phyloP scores from a whole-genome alignment of 2,888 invertebrate genomes.

The Empis stercorea region DNA sequence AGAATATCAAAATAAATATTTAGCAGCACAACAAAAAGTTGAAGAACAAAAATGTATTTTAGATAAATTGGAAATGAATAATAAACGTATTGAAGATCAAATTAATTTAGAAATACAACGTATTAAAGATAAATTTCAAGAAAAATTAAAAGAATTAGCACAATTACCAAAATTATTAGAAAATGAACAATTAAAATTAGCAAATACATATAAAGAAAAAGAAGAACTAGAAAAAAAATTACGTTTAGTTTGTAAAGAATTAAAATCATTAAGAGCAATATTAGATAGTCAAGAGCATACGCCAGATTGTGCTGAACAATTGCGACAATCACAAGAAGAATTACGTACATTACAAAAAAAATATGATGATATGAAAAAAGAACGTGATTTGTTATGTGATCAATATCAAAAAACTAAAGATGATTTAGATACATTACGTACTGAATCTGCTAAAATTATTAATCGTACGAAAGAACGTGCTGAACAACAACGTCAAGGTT shows the following conservation, averaged over 20 bases:
- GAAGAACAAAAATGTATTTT: conserved; percentile 30
- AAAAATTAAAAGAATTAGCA: conserved; percentile 29
- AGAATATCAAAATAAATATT: conserved; percentile 33
- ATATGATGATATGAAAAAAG: conserved; percentile 23
- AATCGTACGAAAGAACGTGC: conserved; percentile 31
- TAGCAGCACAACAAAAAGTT: conserved; percentile 31
- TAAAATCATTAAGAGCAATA: conserved; percentile 21
- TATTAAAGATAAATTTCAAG: conserved; percentile 32
- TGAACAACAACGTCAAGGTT: conserved; percentile 22
- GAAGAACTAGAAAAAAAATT: conserved; percentile 28
- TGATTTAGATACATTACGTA: conserved; percentile 30
- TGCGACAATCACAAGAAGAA: conserved; percentile 25
- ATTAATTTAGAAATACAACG: conserved; percentile 32
- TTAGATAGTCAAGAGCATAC: conserved; percentile 11
- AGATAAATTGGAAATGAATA: conserved; percentile 30
- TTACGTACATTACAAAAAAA: conserved; percentile 19
- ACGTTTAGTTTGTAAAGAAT: conserved; percentile 29
- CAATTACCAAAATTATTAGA: conserved; percentile 32
- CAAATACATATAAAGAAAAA: conserved; percentile 26
- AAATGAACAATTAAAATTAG: conserved; percentile 30
- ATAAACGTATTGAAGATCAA: conserved; percentile 32
- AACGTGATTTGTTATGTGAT: conserved; percentile 28
- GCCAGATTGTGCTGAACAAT: conserved; percentile 22
- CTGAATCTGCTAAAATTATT: conserved; percentile 33
- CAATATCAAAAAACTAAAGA: conserved; percentile 25